A percentile compares a stretch with the other conserved stretches of the same genome.
phyloP scores from a whole-genome alignment of 2,888 invertebrate genomes.

The Dromius quadrimaculatus region DNA sequence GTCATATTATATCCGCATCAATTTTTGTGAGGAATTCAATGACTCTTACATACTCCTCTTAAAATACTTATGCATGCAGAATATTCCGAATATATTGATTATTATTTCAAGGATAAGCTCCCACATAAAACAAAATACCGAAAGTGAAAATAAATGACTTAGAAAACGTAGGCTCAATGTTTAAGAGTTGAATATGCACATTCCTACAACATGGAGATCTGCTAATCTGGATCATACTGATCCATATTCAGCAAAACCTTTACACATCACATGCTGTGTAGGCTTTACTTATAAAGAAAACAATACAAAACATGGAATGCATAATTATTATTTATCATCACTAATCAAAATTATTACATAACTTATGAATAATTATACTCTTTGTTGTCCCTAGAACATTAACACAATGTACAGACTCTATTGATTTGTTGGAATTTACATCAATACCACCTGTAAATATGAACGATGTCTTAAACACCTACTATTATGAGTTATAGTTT shows the following conservation, averaged over 20 bases:
- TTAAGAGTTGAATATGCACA: neutral
- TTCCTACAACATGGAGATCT: neutral
- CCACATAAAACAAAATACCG: neutral
- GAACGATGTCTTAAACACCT: conserved; percentile 12
- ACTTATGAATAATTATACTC: conserved; percentile 39
- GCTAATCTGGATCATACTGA: neutral
- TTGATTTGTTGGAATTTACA: conserved; percentile 24
- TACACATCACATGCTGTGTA: conserved; percentile 14
- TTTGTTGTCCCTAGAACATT: conserved; percentile 38
- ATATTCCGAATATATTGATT: too few relatives aligned
- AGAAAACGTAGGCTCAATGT: neutral
- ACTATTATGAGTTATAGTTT: conserved; percentile 12
- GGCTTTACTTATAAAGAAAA: conserved; percentile 38
- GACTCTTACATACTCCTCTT: too few relatives aligned
- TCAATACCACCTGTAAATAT: conserved; percentile 18
- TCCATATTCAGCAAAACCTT: neutral
- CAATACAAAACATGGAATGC: conserved; percentile 43
- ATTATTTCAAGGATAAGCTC: too few relatives aligned
- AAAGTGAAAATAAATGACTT: neutral
- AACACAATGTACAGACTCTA: conserved; percentile 4
- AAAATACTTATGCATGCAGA: too few relatives aligned
- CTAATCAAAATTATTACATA: conserved; percentile 41
- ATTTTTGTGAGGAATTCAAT: too few relatives aligned
- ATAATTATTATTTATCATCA: conserved; percentile 48
- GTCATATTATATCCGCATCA: too few relatives aligned